Base-by-base conservation (phyloP, 2,113 vertebrate genomes). In the Otolemur garnettii region DNA sequence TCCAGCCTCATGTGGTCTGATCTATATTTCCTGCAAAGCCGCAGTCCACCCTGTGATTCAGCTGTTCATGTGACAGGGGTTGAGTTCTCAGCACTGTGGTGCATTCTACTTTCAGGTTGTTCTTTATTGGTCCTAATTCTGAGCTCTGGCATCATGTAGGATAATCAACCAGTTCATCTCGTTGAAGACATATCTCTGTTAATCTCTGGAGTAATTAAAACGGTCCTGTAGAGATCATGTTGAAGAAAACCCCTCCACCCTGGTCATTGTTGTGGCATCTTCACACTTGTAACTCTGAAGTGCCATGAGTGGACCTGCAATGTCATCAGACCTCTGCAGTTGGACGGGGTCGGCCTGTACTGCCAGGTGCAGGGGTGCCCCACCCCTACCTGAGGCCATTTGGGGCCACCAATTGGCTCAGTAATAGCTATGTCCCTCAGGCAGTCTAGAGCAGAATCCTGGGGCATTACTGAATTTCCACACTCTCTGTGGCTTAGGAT, bases 1-100 rank as follows among this genome's bases (percentile, higher is more conserved):
- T 1, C 4, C 2, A 30, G 19, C 0, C 7, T 5, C 0, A 22
- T 6, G 3, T 78, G 53, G 8, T 22, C 7, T 3, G 10, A 35
- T 4, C 28, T 30, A 0, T 13, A 13, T 59, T 7, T n/a, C 5
- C 53, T 59, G 38, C 9, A 14, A 17, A 33, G 18, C 13, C 21
- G 7, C 2, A 2, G 59, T 19, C 57, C 14, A 55, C 50, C 21
- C 22, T 69, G 30, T 28, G 19, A n/a, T n/a, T 45, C 9, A 0
- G 12, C 8, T 24, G 7, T 64, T 28, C 2, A n/a, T 11, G 18
- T 42, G 26, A 62, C 22, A 22, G 33, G 18, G 28, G 14, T 35
- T 24, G 42, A 28, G 28, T 14, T 66, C 14, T 66, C 38, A 28
- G 22, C 17, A 3, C 24, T 1, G 7, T 0, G 11, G 4, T 14